These are phyloP conservation scores for Bungarus multicinctus DNA, from an alignment of 2,113 vertebrate species.

Conservation along the genomic window DNA sequence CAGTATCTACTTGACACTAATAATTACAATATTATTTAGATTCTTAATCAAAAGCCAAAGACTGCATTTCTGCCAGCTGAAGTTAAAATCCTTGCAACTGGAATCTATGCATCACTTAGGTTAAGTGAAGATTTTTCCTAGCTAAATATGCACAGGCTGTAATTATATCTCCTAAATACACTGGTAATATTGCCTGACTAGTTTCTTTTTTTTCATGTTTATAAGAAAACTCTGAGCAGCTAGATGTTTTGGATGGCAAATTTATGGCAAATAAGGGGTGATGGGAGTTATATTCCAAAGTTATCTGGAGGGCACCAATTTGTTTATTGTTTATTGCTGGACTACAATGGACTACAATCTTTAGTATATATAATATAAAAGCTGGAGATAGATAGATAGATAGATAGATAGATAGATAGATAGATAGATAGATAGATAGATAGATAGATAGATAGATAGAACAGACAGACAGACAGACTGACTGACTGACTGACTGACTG, in stretches of 20 bases:
- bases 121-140: neutral
- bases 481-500: no score
- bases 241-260: neutral
- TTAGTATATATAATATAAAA: neutral
- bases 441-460: no score
- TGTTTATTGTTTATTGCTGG: neutral
- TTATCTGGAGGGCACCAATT: neutral
- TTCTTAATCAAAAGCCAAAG: neutral
- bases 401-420: no score
- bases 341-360: no score
- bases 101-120: neutral
- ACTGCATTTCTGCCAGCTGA: neutral
- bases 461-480: no score
- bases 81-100: neutral
- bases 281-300: neutral
- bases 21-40: neutral
- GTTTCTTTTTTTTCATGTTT: neutral
- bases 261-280: neutral
- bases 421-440: no score
- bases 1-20: neutral
- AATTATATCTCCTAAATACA: neutral
- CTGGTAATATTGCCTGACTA: neutral
- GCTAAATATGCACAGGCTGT: neutral
- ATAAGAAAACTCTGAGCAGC: neutral
- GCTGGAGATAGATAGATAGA: neutral